Evolutionary conservation across 1,140 invertebrate genomes (phyloP).

Genomic region (Ephestia elutella): DNA sequence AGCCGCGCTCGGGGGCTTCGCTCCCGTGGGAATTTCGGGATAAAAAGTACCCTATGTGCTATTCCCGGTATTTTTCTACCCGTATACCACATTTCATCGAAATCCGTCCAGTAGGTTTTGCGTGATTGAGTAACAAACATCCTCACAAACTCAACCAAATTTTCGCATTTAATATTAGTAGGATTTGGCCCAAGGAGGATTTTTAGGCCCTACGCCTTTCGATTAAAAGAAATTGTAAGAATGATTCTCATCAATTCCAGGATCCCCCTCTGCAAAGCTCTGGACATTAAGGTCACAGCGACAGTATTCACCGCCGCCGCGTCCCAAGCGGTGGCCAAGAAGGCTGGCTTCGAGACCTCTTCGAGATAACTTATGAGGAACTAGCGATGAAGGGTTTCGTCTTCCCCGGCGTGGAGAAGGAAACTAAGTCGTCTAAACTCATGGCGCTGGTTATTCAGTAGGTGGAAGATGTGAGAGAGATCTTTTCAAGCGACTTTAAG

Average conservation of each 20-base stretch:
- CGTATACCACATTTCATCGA: too few relatives aligned
- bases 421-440: conserved; percentile 57
- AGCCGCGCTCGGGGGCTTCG: too few relatives aligned
- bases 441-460: conserved; percentile 53
- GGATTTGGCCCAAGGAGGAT: too few relatives aligned
- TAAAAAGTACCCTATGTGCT: too few relatives aligned
- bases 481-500: too few relatives aligned
- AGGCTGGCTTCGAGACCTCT: conserved; percentile 57
- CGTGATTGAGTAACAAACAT: too few relatives aligned
- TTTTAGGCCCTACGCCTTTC: too few relatives aligned
- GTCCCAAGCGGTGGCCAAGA: conserved; percentile 66
- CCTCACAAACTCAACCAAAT: too few relatives aligned
- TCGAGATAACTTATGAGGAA: conserved; percentile 61
- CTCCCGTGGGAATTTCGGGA: too few relatives aligned
- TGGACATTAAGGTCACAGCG: conserved; percentile 60
- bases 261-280: conserved; percentile 58
- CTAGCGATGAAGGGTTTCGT: conserved; percentile 51
- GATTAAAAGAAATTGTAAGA: background rate
- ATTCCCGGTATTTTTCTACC: too few relatives aligned
- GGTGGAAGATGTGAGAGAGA: background rate
- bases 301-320: conserved; percentile 69
- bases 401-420: conserved; percentile 59
- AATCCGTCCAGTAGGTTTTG: too few relatives aligned
- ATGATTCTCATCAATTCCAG: conserved; percentile 39
- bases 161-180: too few relatives aligned